Evolutionary conservation across 2,113 vertebrate genomes (phyloP).

Genomic region (Sapajus apella): DNA sequence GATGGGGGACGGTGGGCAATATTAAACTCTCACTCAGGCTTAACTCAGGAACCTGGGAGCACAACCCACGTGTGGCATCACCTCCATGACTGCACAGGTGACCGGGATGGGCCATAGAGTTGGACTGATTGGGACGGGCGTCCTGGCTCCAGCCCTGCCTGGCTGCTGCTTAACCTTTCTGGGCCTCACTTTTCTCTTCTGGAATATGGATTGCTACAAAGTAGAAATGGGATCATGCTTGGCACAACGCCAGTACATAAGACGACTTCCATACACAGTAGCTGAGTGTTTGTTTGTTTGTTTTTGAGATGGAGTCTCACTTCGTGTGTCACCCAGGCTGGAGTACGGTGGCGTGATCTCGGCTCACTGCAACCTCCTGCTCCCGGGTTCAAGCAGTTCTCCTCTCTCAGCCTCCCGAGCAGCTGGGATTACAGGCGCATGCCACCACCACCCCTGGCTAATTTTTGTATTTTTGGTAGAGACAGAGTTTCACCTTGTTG

Average conservation of each 20-base stretch:
- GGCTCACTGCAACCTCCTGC: too few relatives aligned
- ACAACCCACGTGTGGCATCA: rapidly evolving
- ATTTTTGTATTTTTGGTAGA: too few relatives aligned
- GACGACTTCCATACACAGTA: not conserved
- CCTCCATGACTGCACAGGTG: not conserved
- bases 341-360: too few relatives aligned
- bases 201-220: not conserved
- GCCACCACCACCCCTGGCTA: too few relatives aligned
- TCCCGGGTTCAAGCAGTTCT: too few relatives aligned
- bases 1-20: not conserved
- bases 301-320: too few relatives aligned
- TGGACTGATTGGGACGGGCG: not conserved
- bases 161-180: not conserved
- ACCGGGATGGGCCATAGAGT: not conserved
- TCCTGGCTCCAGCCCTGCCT: not conserved
- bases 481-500: too few relatives aligned
- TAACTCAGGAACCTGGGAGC: not conserved
- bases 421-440: too few relatives aligned
- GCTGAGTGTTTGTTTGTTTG: not conserved
- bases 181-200: not conserved
- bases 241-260: too few relatives aligned
- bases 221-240: not conserved
- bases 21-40: not conserved
- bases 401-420: too few relatives aligned
- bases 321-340: too few relatives aligned